Conservation (phyloP, 2,888 invertebrate species). For the Crossocerus cetratus region DNA sequence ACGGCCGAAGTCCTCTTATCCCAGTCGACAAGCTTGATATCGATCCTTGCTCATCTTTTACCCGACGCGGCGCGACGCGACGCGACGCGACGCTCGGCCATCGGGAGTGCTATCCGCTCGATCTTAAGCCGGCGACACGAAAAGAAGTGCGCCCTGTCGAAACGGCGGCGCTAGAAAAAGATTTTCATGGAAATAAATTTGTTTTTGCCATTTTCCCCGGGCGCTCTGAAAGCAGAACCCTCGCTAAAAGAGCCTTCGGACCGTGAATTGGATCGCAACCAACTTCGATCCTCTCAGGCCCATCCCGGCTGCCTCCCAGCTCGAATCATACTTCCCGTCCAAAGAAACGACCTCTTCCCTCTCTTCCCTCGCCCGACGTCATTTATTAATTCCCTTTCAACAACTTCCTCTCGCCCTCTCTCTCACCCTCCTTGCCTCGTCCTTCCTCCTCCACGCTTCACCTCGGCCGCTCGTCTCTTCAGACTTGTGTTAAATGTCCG, state of each 20-base stretch:
- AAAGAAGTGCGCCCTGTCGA: slow-evolving; percentile 8
- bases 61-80: background rate
- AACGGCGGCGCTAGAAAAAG: slow-evolving; percentile 32
- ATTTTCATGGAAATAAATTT: slow-evolving; percentile 61
- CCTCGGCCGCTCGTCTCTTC: slow-evolving; percentile 9
- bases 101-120: too few species aligned
- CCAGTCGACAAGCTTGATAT: too few species aligned
- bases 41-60: too few species aligned
- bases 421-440: slow-evolving; percentile 6
- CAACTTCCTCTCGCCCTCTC: slow-evolving; percentile 25
- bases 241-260: slow-evolving; percentile 43
- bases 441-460: too few species aligned
- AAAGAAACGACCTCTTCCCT: slow-evolving; percentile 57
- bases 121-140: background rate
- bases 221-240: slow-evolving; percentile 42
- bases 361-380: slow-evolving; percentile 34
- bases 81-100: background rate
- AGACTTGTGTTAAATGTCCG: slow-evolving; percentile 10
- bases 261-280: slow-evolving; percentile 61
- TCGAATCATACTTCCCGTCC: slow-evolving; percentile 53
- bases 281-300: slow-evolving; percentile 54
- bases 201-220: slow-evolving; percentile 56
- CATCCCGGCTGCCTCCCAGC: slow-evolving; percentile 21
- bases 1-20: too few species aligned
- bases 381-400: slow-evolving; percentile 57